Evolutionary conservation across 2,888 invertebrate species (phyloP), one percentile per base, ranked within the genome.

Genomic region (Erannis defoliaria): DNA sequence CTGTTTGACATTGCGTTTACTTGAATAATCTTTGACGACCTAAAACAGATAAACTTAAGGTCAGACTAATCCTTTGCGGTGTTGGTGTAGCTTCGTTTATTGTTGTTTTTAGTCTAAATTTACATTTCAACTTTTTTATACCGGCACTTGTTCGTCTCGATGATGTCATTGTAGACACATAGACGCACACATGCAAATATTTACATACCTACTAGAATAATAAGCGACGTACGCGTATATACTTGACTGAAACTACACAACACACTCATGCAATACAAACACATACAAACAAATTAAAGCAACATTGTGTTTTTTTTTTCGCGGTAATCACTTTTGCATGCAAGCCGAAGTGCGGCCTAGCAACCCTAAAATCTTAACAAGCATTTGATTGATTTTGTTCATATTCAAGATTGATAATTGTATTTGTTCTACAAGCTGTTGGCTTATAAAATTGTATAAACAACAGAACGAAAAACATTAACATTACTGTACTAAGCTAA

Each of bases 141-240:
- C 35, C 26, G 14, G 35, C 42, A 37, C 40, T 56, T 49, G 57
- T 57, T 37, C 14, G 18, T 16, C 37, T 19, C 16, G 38, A 38
- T 61, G 61, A 61, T 50, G 50, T 61, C 61, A 61, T 55, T 9
- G 10, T 37, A 29, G 37, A 53, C 26, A 46, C 38, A 46, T 33
- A 26, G 35, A 23, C 37, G n/a, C 55, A 60, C 35, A 49, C 42
- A 51, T 37, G 31, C 48, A 38, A 60, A 60, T 61, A 50, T 50
- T 38, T 26, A 55, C 35, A 48, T 23, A 55, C 35, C 40, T 23
- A 59, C 26, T 26, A 16, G 43, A 14, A 51, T 37, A 51, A 29
- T 29, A 43, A 45, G 29, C 37, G 21, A 35, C 8, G 16, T n/a
- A 46, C 29, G 16, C 16, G 26, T 23, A 26, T 46, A 26, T 46